Evolutionary conservation across 1,140 invertebrate species (phyloP).

Genomic region (Bacillus rossius): DNA sequence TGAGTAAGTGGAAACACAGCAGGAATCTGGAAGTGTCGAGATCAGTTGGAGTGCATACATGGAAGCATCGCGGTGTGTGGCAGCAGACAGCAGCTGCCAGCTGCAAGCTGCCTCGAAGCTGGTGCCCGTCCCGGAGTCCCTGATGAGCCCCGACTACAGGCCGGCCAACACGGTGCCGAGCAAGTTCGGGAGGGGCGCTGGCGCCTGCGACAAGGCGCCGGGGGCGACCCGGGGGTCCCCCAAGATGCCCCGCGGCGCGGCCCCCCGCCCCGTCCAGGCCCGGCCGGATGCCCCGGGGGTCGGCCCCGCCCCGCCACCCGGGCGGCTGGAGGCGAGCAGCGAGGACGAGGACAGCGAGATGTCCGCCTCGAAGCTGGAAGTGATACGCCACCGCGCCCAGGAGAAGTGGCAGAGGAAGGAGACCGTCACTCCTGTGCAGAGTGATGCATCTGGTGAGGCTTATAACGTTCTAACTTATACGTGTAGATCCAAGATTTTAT

Average conservation of each 20-base stretch:
- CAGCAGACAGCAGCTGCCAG: constrained; percentile 27
- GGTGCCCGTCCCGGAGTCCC: constrained; percentile 76
- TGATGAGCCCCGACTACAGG: constrained; percentile 77
- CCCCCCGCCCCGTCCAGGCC: not conserved
- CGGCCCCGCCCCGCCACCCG: not conserved
- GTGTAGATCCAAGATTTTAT: not conserved
- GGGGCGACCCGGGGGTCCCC: not conserved
- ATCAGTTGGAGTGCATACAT: too few species aligned
- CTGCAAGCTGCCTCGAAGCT: constrained; percentile 75
- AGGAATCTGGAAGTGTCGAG: too few species aligned
- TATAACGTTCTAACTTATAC: not conserved
- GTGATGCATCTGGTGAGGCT: not conserved
- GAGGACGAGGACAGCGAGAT: constrained; percentile 52
- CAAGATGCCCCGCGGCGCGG: not conserved
- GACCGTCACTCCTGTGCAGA: not conserved
- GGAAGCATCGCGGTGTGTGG: too few species aligned
- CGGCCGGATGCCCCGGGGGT: too few species aligned
- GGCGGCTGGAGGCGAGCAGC: not conserved
- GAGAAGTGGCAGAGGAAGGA: constrained; percentile 42
- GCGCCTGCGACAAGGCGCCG: not conserved
- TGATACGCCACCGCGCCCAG: constrained; percentile 50
- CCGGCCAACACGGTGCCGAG: constrained; percentile 19
- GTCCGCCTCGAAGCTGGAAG: constrained; percentile 53
- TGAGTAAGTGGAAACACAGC: too few species aligned
- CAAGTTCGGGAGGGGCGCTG: not conserved